Evolutionary conservation across 2,888 invertebrate species (phyloP).

Genomic region (Rhingia rostrata): DNA sequence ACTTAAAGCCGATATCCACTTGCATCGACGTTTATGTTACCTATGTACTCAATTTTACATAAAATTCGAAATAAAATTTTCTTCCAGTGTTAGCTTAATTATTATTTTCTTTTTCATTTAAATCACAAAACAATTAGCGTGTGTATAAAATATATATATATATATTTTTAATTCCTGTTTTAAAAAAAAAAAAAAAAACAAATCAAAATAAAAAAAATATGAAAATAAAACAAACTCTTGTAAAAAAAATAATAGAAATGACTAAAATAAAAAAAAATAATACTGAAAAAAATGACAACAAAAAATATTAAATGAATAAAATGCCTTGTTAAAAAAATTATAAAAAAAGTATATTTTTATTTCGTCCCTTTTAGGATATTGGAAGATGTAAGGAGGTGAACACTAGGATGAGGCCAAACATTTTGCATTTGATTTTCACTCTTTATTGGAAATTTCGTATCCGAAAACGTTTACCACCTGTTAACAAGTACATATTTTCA

Average conservation of each 20-base stretch:
- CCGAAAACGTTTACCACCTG: too few species aligned
- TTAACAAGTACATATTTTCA: too few species aligned
- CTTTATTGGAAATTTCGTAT: too few species aligned
- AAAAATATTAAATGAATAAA: constrained; percentile 70
- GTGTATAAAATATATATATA: constrained; percentile 33
- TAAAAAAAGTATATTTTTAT: constrained; percentile 11
- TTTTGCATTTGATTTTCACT: too few species aligned
- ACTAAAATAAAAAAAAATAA: constrained; percentile 53
- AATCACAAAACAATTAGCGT: constrained; percentile 22
- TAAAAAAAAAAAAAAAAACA: constrained; percentile 28
- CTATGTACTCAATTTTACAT: constrained; percentile 6
- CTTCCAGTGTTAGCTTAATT: constrained; percentile 30
- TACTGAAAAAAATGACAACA: constrained; percentile 24
- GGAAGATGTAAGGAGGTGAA: too few species aligned
- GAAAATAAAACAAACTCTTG: constrained; percentile 46
- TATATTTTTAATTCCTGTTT: constrained; percentile 57
- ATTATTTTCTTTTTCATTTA: constrained; percentile 26
- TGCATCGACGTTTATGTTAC: background rate
- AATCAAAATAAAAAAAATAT: constrained; percentile 38
- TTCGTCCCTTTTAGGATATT: background rate
- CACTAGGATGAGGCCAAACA: too few species aligned
- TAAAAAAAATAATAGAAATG: constrained; percentile 68
- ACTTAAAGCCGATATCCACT: background rate
- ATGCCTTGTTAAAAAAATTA: constrained; percentile 73
- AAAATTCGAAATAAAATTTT: background rate